Percentiles rank a stretch among this genome's conserved stretches.
These are phyloP conservation scores for Acholoe squamosa DNA, from an alignment of 2,888 invertebrate species.

Conservation along the genomic window DNA sequence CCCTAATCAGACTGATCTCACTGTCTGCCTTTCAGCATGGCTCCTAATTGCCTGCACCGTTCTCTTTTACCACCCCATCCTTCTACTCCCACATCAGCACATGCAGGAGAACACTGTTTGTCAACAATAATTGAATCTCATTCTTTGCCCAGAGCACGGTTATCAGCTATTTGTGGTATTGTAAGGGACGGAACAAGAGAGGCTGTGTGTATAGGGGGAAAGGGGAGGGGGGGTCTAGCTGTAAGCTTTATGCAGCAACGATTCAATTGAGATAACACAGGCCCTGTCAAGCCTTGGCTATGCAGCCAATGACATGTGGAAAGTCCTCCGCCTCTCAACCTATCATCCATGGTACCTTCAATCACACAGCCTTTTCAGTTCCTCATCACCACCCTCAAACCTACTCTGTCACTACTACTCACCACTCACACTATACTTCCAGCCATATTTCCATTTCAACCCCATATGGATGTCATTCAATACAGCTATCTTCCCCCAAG, in stretches of 20 bases:
- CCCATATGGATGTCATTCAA: slow-evolving; percentile 3
- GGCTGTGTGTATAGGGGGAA: no score
- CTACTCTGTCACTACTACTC: no score
- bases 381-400: no score
- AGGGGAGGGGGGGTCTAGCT: not conserved
- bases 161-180: not conserved
- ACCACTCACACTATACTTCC: no score
- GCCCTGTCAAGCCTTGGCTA: not conserved
- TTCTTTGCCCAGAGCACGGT: not conserved
- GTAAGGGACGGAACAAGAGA: not conserved
- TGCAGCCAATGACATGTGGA: not conserved
- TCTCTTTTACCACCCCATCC: not conserved
- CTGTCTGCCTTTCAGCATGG: no score
- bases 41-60: not conserved
- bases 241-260: not conserved
- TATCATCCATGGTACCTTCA: no score
- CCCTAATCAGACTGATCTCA: not conserved
- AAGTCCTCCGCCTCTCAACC: not conserved
- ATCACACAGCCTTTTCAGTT: no score
- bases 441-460: not conserved
- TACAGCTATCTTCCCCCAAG: not conserved
- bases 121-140: slow-evolving; percentile 44
- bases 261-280: slow-evolving; percentile 12
- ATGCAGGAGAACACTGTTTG: not conserved
- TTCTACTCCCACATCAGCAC: not conserved